phyloP scores from a whole-genome alignment of 1,140 invertebrate species.

The Dicyema japonicum region DNA sequence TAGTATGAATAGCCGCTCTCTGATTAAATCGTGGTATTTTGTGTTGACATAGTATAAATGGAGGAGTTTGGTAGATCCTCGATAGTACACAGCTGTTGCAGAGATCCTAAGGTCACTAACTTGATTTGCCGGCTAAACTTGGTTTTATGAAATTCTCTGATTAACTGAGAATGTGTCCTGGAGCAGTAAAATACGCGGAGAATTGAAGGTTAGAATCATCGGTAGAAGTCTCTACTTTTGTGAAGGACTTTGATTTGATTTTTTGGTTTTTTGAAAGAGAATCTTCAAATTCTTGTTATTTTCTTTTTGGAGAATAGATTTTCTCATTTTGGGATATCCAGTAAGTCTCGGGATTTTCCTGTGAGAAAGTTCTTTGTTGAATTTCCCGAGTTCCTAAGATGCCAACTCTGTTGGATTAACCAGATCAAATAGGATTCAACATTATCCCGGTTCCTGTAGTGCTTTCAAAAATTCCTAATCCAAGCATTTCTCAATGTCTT shows the following conservation, averaged over 20 bases:
- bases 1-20: too few species aligned
- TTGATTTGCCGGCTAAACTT: slow-evolving; percentile 29
- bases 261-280: neutral
- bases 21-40: slow-evolving; percentile 2
- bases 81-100: slow-evolving; percentile 13
- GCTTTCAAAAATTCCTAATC: slow-evolving; percentile 80
- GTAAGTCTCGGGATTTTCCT: too few species aligned
- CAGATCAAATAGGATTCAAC: slow-evolving; percentile 56
- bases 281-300: slow-evolving; percentile 2
- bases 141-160: slow-evolving; percentile 52
- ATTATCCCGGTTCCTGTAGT: slow-evolving; percentile 85
- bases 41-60: slow-evolving; percentile 1
- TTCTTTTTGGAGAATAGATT: slow-evolving; percentile 3
- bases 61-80: neutral
- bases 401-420: slow-evolving; percentile 34
- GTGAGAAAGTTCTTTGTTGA: slow-evolving; percentile 3
- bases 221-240: slow-evolving; percentile 1
- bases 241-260: slow-evolving; percentile 1
- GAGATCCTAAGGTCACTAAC: slow-evolving; percentile 51
- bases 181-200: slow-evolving; percentile 45
- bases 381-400: slow-evolving; percentile 6
- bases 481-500: too few species aligned
- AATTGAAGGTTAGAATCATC: neutral
- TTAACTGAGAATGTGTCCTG: slow-evolving; percentile 77
- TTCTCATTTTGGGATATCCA: slow-evolving; percentile 1